Evolutionary conservation across 92 coral and sea anemone genomes (phyloP), one percentile per base, ranked within the genome.

Genomic region (Paramuricea clavata): DNA sequence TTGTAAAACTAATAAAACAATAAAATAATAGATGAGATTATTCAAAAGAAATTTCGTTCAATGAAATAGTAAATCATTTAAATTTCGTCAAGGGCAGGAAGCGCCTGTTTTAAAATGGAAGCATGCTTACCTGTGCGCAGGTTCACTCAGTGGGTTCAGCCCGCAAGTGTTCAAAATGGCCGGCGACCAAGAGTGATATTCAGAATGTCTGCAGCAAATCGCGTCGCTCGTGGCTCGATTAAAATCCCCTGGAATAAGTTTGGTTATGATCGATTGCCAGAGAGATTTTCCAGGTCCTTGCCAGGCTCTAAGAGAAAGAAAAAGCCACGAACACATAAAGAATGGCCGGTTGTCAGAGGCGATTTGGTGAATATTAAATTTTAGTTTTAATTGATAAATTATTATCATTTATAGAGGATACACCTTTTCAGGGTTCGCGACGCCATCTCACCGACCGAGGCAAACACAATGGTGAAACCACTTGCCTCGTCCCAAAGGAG

Each of bases 281-380:
- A 79, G 28, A 79, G 84, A 26, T 79, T 79, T 79, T 59, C 84
- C 41, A 33, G 73, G 19, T n/a, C 71, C 60, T 59, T 79, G 47
- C 84, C 84, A 12, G 84, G 84, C 32, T 79, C 84, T 3, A 79
- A 79, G 23, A 59, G 84, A 23, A 79, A 79, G 84, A 79, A 61
- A 60, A 79, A 34, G 35, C 84, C 72, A 32, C 71, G n/a, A n/a
- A 2, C 10, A 32, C 87, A 87, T 34, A 92, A 94, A 68, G 98
- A 96, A 30, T 96, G 99, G 99, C 95, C 90, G 61, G 87, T 96
- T 31, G 94, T 96, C 0, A 90, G 98, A 69, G 99, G 99, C 59
- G 99, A 96, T 70, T 93, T 94, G 76, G 99, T 96, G 81, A 73
- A 19, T 21, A 19, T 10, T 39, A 4, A 10, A 39, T 39, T n/a